Evolutionary conservation across 2,113 vertebrate genomes (phyloP), one percentile per base, ranked within the genome.

Genomic region (Paedocypris sp.): DNA sequence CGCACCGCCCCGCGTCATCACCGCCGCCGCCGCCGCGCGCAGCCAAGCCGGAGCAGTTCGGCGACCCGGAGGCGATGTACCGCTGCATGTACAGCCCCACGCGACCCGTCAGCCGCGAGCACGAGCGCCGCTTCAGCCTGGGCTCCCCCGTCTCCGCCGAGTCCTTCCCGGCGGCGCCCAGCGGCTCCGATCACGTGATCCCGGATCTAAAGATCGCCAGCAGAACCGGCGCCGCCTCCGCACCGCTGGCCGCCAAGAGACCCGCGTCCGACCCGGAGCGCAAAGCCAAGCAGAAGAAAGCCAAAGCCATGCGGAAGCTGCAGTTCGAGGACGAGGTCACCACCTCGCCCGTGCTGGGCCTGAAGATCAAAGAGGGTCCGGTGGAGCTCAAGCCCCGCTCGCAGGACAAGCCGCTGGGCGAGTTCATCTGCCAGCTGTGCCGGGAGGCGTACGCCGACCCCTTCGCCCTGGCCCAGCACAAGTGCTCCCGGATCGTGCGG

Each of bases 361-460:
- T 94, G 39, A 86, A 81, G 73, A 97, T 97, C 71, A 93, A 91
- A 74, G 92, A 91, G 67, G 90, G 86, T 3, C 89, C 82, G 8
- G 76, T 81, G n/a, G 90, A 91, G 52, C 85, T 78, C 49, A 83
- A 83, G 12, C 70, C 77, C 11, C 74, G 70, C 43, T 63, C 80
- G 3, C 73, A 46, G 25, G 83, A 74, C 46, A 76, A 79, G 29
- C 87, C 85, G 4, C 72, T 89, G 41, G 92, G 89, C 2, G 90
- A 89, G 73, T 94, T 93, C 69, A 89, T 94, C 70, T 96, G 93
- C 77, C 93, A 94, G 80, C 83, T 96, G 61, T 96, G 93, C 73
- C 86, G 90, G 67, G 93, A 94, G 72, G 87, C 88, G 39, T 93
- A 93, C 75, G 82, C 77, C 4, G 92, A 95, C 75, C 92, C 93